Evolutionary conservation across 1,140 invertebrate species (phyloP).

Genomic region (Ceratosolen solmsi): DNA sequence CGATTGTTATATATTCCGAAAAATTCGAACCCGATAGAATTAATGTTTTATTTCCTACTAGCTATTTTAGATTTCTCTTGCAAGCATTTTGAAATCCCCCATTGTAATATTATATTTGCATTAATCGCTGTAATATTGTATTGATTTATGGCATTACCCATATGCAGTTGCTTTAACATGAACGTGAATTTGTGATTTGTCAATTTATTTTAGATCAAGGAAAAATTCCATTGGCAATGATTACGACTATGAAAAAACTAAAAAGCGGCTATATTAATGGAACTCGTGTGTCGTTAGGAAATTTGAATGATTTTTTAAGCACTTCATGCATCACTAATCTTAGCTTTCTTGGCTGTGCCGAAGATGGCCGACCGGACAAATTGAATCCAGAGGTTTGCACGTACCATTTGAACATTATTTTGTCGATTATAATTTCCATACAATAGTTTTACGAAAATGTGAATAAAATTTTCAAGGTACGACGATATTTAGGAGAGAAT

Average conservation of each 20-base stretch:
- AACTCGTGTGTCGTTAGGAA: slow-evolving; percentile 93
- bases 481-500: slow-evolving; percentile 90
- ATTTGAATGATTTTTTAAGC: slow-evolving; percentile 92
- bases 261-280: slow-evolving; percentile 99
- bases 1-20: too few relatives aligned
- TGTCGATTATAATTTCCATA: too few relatives aligned
- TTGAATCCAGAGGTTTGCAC: slow-evolving; percentile 68
- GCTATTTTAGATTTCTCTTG: too few relatives aligned
- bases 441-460: neutral
- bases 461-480: slow-evolving; percentile 76
- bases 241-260: slow-evolving; percentile 98
- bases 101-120: too few relatives aligned
- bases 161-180: too few relatives aligned
- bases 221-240: slow-evolving; percentile 92
- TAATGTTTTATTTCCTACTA: too few relatives aligned
- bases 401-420: neutral
- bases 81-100: too few relatives aligned
- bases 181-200: too few relatives aligned
- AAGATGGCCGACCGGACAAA: slow-evolving; percentile 90
- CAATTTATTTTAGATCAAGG: slow-evolving; percentile 89
- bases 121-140: too few relatives aligned
- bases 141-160: too few relatives aligned
- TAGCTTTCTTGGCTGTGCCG: slow-evolving; percentile 93
- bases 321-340: slow-evolving; percentile 97
- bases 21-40: too few relatives aligned